Percentiles rank a stretch among this genome's conserved stretches.
Conservation (phyloP, 2,797 vertebrate genomes). For the Hylomyscus alleni region DNA sequence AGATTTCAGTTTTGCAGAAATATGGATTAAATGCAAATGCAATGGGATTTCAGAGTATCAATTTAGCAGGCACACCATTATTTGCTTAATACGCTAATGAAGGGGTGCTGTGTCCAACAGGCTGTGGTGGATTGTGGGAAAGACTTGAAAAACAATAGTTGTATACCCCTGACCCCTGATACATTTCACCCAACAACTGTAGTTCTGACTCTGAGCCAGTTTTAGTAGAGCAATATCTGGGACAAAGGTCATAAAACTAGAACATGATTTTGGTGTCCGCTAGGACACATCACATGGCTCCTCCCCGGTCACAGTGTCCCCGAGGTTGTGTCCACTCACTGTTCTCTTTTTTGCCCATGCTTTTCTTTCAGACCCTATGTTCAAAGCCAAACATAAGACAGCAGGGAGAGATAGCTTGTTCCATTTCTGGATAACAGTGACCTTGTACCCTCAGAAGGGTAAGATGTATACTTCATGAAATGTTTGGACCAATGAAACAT, state of each 20-base stretch:
- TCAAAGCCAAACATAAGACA: neutral
- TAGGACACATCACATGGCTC: neutral
- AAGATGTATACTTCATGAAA: neutral
- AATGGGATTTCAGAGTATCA: neutral
- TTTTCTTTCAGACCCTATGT: neutral
- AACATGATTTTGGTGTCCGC: neutral
- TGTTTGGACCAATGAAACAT: neutral
- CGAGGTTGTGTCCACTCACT: neutral
- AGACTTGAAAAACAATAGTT: neutral
- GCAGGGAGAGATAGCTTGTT: neutral
- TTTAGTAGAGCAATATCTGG: neutral
- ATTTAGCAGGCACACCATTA: neutral
- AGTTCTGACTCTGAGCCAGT: neutral
- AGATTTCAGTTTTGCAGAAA: slow-evolving; percentile 18
- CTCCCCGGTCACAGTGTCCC: neutral
- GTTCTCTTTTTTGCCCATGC: neutral
- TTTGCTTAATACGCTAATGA: neutral
- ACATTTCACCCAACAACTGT: neutral
- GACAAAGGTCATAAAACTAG: neutral
- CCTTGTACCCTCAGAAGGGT: neutral
- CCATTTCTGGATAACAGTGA: neutral
- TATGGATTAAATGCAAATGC: slow-evolving; percentile 4
- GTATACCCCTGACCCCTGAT: neutral
- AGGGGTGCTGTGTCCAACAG: neutral
- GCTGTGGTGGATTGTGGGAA: neutral